Base-by-base conservation (phyloP, 2,797 vertebrate genomes). In the Zalophus californianus region DNA sequence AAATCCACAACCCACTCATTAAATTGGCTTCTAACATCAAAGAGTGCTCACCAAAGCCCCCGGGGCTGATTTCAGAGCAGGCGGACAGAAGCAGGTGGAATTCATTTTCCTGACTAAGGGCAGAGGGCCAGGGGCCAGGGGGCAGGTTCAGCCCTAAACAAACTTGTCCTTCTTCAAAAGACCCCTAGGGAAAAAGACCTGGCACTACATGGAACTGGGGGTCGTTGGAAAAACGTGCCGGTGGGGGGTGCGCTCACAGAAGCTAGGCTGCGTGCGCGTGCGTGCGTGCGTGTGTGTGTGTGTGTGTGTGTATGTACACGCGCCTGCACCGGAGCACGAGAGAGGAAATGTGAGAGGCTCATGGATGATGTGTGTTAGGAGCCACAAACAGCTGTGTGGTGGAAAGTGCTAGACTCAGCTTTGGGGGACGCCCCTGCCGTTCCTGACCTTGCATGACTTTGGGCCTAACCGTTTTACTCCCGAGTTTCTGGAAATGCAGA, bases 81-180 rank as follows among this genome's bases (percentile, higher is more conserved):
- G 52, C 9, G 20, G 92, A 52, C 54, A 20, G 56, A 60, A 3
- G 9, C 90, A 94, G 29, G 4, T 79, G 96, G 80, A 89, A 93
- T 88, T 95, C 83, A 96, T 97, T 97, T 97, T 72, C 84, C 66
- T 5, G 16, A 60, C 27, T 1, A 13, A 78, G 62, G 60, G 41
- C 32, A 41, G 38, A 54, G 68, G 60, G 48, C 27, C 3, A 21
- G 41, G 77, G 35, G 32, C 48, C 23, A 2, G 38, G 14, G 44
- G n/a, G 29, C n/a, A 87, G 83, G 92, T 50, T 85, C 68, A 94
- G n/a, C 60, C 64, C 78, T 88, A 48, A 95, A 93, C 91, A 97
- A 97, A 95, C 66, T 93, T 8, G 15, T 35, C 77, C 54, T 92
- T 91, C 85, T 84, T 94, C 94, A 56, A 83, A 87, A 92, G 92